A percentile compares a stretch with the other conserved stretches of the same genome.
Evolutionary conservation across 2,797 vertebrate species (phyloP).

Genomic region (Tenualosa ilisha): DNA sequence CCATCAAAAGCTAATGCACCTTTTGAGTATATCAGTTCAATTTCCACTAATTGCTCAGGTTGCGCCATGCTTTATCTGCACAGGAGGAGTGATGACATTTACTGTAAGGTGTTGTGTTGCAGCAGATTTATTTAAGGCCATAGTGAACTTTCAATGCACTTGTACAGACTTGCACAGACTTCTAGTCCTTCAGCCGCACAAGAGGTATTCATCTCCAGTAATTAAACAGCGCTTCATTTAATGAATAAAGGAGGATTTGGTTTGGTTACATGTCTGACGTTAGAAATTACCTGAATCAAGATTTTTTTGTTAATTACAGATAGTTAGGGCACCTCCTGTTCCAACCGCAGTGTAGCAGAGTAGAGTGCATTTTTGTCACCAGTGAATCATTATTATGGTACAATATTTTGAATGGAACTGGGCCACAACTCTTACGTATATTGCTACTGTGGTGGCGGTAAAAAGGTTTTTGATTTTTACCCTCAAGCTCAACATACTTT

Average conservation of each 20-base stretch:
- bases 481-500: neutral
- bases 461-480: neutral
- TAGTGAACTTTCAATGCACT: neutral
- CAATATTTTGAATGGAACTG: too few relatives aligned
- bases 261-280: neutral
- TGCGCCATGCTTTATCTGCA: neutral
- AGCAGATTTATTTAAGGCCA: slow-evolving; percentile 6
- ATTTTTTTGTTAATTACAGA: neutral
- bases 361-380: neutral
- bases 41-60: slow-evolving; percentile 25
- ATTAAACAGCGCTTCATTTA: neutral
- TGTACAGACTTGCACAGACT: neutral
- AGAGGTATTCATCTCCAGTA: neutral
- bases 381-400: neutral
- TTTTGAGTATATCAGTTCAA: slow-evolving; percentile 36
- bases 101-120: slow-evolving; percentile 23
- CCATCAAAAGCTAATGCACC: slow-evolving; percentile 43
- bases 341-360: neutral
- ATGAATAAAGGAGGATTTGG: neutral
- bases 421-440: too few relatives aligned
- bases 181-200: neutral
- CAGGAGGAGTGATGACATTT: neutral
- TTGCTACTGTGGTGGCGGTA: neutral
- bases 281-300: neutral
- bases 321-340: neutral